Base-by-base conservation (phyloP, 2,797 vertebrate species). In the Propithecus perrieri region DNA sequence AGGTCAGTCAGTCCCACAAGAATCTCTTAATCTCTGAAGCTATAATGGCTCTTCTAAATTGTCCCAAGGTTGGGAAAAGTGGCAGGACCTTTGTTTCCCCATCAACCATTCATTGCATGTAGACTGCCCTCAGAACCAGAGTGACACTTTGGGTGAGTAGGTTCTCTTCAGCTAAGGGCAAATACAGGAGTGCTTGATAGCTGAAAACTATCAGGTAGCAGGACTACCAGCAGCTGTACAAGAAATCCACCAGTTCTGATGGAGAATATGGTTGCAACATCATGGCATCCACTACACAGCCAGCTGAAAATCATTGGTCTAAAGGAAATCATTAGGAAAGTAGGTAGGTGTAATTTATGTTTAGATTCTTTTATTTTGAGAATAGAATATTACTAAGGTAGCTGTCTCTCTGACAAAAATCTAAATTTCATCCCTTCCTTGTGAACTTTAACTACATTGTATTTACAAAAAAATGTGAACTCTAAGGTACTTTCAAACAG, bases 401-500 rank as follows among this genome's bases (percentile, higher is more conserved):
- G 7, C 53, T 81, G 15, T 75, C 28, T 67, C 50, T 41, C 46
- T 93, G 76, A 67, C 33, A 90, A 91, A 91, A 93, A 59, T 86
- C 79, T 15, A 94, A 81, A 88, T 80, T 71, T 13, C 11, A 22
- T 67, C 7, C 17, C 5, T 85, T 89, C 8, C 14, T 90, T 86
- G 63, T 43, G 41, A 92, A 92, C 26, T 79, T 95, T 20, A 69
- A n/a, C 22, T 72, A 28, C 33, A 71, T 5, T 75, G 14, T 84
- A 2, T 46, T 81, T 81, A 85, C 28, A 75, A 86, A 94, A 94
- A 96, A 91, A 22, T 55, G 43, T 86, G 46, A 83, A 79, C 67
- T 76, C 5, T 41, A 71, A 74, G n/a, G 5, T 71, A 75, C 24
- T 72, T 87, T 94, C 50, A 86, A 89, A 41, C 0, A 10, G 10